These are phyloP conservation scores for Aramus guarauna DNA, from an alignment of 2,113 vertebrate species.

Conservation along the genomic window DNA sequence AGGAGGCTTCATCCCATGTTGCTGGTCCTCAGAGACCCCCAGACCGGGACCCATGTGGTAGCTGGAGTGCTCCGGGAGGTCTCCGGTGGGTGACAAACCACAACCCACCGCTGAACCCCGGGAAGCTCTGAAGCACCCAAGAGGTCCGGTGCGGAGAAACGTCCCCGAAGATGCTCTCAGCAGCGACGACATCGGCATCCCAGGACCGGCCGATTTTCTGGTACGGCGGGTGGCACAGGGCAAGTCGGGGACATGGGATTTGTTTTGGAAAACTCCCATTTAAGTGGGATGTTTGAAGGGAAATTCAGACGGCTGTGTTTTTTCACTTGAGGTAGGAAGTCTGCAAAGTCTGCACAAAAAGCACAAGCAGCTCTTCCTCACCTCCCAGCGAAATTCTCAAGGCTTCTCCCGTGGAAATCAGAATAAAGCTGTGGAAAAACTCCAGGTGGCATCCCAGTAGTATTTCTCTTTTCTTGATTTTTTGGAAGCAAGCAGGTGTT, in stretches of 20 bases:
- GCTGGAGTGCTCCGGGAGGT: neutral
- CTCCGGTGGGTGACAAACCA: neutral
- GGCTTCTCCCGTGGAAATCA: neutral
- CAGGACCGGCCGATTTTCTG: neutral
- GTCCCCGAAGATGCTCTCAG: neutral
- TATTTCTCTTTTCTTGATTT: neutral
- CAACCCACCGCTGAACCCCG: neutral
- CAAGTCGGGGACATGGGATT: rapidly evolving
- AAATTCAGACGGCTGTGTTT: neutral
- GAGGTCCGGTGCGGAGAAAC: neutral
- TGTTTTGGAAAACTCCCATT: neutral
- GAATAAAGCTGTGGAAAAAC: neutral
- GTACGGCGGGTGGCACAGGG: neutral
- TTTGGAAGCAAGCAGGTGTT: neutral
- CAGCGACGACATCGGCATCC: too few species aligned
- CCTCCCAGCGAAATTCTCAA: neutral
- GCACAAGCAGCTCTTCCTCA: neutral
- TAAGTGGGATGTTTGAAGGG: neutral
- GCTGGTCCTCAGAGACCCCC: neutral
- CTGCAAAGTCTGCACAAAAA: neutral
- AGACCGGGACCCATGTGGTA: neutral
- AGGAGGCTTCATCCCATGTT: neutral
- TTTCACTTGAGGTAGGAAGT: neutral
- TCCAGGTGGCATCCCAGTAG: neutral
- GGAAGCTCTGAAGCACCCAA: neutral